Conservation (phyloP, 2,797 vertebrate genomes). For the Gouania willdenowi region DNA sequence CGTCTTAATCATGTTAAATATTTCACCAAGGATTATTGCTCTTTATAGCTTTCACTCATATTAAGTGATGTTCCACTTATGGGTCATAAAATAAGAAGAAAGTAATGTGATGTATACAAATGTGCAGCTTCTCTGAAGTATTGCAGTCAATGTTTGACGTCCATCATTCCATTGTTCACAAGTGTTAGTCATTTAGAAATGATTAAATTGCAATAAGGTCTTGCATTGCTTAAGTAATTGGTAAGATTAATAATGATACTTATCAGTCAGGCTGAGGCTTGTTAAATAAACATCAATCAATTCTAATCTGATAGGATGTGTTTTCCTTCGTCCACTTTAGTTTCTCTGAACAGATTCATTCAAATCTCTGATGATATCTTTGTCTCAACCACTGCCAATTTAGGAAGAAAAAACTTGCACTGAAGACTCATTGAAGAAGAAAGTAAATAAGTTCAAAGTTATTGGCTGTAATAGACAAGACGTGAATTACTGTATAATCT, state of each 20-base stretch:
- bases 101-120: slow-evolving; percentile 19
- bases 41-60: slow-evolving; percentile 29
- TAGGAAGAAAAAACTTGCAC: too few relatives aligned
- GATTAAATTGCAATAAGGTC: too few relatives aligned
- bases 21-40: slow-evolving; percentile 40
- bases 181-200: slow-evolving; percentile 7
- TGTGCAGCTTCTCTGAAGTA: slow-evolving; percentile 12
- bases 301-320: slow-evolving; percentile 14
- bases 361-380: not conserved
- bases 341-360: not conserved
- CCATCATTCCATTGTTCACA: slow-evolving; percentile 12
- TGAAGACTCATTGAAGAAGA: too few relatives aligned
- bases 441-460: too few relatives aligned
- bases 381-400: too few relatives aligned
- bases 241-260: slow-evolving; percentile 25
- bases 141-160: slow-evolving; percentile 10
- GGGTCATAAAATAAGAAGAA: slow-evolving; percentile 19
- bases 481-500: too few relatives aligned
- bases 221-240: not conserved
- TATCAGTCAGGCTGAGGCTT: slow-evolving; percentile 33
- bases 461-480: too few relatives aligned
- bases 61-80: slow-evolving; percentile 21
- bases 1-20: slow-evolving; percentile 58
- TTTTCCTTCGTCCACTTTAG: too few relatives aligned
- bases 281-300: slow-evolving; percentile 27